A percentile compares a stretch with the other conserved stretches of the same genome.
Evolutionary conservation across 2,113 vertebrate species (phyloP).

Genomic region (Chloebia gouldiae): DNA sequence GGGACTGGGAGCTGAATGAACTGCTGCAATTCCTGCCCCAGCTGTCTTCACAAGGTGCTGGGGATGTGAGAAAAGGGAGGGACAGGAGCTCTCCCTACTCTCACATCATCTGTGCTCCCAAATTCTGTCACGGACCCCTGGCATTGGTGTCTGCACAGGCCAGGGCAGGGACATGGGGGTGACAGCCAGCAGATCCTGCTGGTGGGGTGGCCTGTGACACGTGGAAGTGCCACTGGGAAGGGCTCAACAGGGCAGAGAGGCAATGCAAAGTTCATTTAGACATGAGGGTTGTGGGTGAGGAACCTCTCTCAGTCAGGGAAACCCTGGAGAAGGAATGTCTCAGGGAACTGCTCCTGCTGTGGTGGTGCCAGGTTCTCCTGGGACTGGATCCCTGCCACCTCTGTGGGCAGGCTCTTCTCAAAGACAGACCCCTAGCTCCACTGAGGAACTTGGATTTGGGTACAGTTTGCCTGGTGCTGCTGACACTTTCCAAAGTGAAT

Average conservation of each 20-base stretch:
- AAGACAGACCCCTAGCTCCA: not conserved
- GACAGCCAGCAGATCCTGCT: not conserved
- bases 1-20: not conserved
- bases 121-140: accelerated
- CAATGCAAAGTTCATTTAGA: not conserved
- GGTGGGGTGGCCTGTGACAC: not conserved
- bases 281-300: not conserved
- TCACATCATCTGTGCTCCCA: accelerated
- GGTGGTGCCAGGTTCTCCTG: not conserved
- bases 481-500: not conserved
- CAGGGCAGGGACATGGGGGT: not conserved
- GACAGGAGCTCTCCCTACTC: not conserved
- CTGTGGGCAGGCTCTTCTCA: not conserved
- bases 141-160: accelerated
- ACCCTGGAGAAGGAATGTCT: not conserved
- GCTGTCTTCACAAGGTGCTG: not conserved
- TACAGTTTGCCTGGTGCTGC: not conserved
- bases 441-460: not conserved
- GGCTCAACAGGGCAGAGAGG: not conserved
- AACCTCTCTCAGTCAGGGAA: not conserved
- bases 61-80: not conserved
- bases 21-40: not conserved
- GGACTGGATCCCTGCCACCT: not conserved
- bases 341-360: not conserved
- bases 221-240: not conserved